Evolutionary conservation across 2,113 vertebrate species (phyloP).

Genomic region (Carassius auratus): DNA sequence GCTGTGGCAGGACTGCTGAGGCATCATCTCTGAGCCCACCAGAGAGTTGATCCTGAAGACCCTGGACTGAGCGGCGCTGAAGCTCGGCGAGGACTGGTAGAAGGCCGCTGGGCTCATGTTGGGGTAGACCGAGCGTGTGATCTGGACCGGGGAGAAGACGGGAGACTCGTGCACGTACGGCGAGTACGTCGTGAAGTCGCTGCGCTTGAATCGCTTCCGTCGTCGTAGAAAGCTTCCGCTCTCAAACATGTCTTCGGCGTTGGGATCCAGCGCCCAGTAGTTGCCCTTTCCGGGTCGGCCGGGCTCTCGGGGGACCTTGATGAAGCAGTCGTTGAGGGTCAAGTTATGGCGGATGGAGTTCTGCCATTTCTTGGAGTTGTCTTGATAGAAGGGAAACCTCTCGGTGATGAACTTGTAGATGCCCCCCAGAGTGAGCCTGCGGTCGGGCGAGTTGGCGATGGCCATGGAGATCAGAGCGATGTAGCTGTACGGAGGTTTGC

Average conservation of each 20-base stretch:
- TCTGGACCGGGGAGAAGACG: slow-evolving; percentile 77
- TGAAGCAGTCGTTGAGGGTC: slow-evolving; percentile 85
- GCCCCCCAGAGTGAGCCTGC: slow-evolving; percentile 88
- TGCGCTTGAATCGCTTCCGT: slow-evolving; percentile 91
- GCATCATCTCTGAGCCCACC: slow-evolving; percentile 76
- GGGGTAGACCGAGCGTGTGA: slow-evolving; percentile 79
- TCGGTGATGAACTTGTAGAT: slow-evolving; percentile 98
- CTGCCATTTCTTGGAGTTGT: slow-evolving; percentile 92
- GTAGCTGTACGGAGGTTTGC: slow-evolving; percentile 93
- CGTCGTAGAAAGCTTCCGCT: slow-evolving; percentile 92
- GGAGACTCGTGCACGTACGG: slow-evolving; percentile 81
- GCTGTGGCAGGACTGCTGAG: slow-evolving; percentile 73
- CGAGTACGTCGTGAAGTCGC: slow-evolving; percentile 87
- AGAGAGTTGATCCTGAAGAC: slow-evolving; percentile 85
- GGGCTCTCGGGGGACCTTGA: slow-evolving; percentile 89
- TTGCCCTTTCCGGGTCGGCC: slow-evolving; percentile 92
- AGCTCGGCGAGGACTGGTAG: slow-evolving; percentile 78
- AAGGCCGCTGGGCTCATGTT: slow-evolving; percentile 78
- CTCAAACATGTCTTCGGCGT: slow-evolving; percentile 95
- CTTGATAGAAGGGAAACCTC: slow-evolving; percentile 92
- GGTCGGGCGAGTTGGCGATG: slow-evolving; percentile 88
- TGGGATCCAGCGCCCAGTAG: slow-evolving; percentile 93
- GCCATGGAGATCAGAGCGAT: slow-evolving; percentile 94
- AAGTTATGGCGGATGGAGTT: slow-evolving; percentile 86
- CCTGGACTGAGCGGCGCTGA: slow-evolving; percentile 75